A percentile compares a stretch with the other conserved stretches of the same genome.
Conservation (phyloP, 2,888 invertebrate genomes). For the Agonopterix alstromeriana region DNA sequence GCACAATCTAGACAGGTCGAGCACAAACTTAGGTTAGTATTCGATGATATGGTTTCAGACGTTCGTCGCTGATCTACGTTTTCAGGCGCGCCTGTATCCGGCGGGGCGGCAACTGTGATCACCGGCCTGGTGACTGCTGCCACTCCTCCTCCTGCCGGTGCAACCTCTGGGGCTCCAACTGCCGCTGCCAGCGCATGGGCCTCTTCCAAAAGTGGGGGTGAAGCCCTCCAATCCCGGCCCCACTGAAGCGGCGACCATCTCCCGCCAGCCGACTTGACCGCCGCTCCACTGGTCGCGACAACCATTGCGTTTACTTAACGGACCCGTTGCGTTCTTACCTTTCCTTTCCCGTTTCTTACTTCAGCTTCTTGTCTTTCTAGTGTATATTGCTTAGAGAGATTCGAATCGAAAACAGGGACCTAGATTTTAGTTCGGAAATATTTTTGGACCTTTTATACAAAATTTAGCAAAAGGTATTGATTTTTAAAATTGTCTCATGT, state of each 20-base stretch:
- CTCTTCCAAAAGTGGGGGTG: conserved; percentile 92
- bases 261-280: conserved; percentile 61
- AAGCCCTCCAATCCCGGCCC: conserved; percentile 24
- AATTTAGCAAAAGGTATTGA: conserved; percentile 30
- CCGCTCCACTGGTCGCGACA: conserved; percentile 59
- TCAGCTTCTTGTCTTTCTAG: conserved; percentile 16
- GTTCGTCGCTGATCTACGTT: conserved; percentile 90
- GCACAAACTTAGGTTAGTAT: conserved; percentile 64
- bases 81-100: conserved; percentile 89
- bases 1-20: conserved; percentile 20
- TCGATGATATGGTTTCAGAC: conserved; percentile 82
- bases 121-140: conserved; percentile 90
- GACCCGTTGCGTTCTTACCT: conserved; percentile 52
- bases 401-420: conserved; percentile 67
- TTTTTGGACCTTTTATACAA: conserved; percentile 67
- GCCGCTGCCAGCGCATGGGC: conserved; percentile 91
- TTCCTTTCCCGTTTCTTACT: conserved; percentile 28
- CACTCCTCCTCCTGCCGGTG: conserved; percentile 90
- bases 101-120: conserved; percentile 90
- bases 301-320: conserved; percentile 50
- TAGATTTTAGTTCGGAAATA: conserved; percentile 65
- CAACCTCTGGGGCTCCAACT: conserved; percentile 93
- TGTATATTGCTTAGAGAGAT: conserved; percentile 31
- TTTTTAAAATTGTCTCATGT: conserved; percentile 11
- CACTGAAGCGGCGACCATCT: conserved; percentile 57